phyloP scores from a whole-genome alignment of 1,140 invertebrate genomes.

The Zaprionus africanus region DNA sequence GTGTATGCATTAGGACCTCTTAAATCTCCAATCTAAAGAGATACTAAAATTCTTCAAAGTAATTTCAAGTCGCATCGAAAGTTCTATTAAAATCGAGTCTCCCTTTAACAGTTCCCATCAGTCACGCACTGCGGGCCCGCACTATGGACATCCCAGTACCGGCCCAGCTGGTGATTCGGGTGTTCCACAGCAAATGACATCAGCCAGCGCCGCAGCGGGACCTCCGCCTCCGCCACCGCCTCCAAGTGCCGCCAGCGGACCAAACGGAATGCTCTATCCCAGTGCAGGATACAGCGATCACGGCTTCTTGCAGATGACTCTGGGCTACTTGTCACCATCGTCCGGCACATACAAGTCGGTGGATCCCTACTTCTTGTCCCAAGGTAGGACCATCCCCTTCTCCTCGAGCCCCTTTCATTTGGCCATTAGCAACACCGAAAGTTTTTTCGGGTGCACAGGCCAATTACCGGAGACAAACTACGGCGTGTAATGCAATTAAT shows the following conservation, averaged over 20 bases:
- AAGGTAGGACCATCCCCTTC: slow-evolving; percentile 85
- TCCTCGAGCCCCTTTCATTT: slow-evolving; percentile 27
- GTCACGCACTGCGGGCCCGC: slow-evolving; percentile 21
- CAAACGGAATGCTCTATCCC: slow-evolving; percentile 75
- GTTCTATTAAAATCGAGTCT: background rate
- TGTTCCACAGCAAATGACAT: slow-evolving; percentile 12
- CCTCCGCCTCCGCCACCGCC: slow-evolving; percentile 87
- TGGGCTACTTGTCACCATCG: slow-evolving; percentile 87
- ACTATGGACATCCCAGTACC: slow-evolving; percentile 22
- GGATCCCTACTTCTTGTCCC: slow-evolving; percentile 88
- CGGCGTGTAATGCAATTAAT: slow-evolving; percentile 64
- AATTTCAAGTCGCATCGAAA: too few species aligned
- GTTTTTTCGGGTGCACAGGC: slow-evolving; percentile 34
- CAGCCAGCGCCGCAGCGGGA: slow-evolving; percentile 57
- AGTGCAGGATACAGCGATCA: slow-evolving; percentile 85
- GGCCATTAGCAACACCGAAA: slow-evolving; percentile 71
- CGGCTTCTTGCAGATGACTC: slow-evolving; percentile 87
- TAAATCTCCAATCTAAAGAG: too few species aligned
- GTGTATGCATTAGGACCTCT: too few species aligned
- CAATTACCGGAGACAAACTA: slow-evolving; percentile 40
- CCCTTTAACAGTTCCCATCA: slow-evolving; percentile 32
- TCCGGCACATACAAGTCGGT: slow-evolving; percentile 87
- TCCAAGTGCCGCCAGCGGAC: slow-evolving; percentile 37
- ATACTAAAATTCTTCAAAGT: too few species aligned
- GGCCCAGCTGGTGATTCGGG: background rate